A percentile compares a stretch with the other conserved stretches of the same genome.
Evolutionary conservation across 1,140 invertebrate species (phyloP).

Genomic region (Pollicipes pollicipes): DNA sequence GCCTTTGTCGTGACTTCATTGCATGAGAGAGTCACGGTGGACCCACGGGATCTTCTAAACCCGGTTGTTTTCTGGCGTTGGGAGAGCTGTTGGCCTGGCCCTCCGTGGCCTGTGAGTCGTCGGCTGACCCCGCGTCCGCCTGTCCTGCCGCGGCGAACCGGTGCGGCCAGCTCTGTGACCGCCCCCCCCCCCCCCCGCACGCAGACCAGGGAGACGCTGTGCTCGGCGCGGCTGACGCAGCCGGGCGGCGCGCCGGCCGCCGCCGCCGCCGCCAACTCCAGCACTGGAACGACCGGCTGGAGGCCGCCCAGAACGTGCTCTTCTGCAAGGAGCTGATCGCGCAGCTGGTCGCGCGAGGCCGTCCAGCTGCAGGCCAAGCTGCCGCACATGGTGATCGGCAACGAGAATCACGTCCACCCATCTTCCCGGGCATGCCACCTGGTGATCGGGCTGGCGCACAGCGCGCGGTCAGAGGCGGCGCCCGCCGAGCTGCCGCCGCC

Average conservation of each 20-base stretch:
- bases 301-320: constrained; percentile 88
- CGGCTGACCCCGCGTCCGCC: too few species aligned
- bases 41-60: too few species aligned
- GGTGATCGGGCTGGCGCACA: constrained; percentile 40
- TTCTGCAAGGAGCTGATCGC: constrained; percentile 96
- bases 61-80: too few species aligned
- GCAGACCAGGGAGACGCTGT: background rate
- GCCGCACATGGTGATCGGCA: constrained; percentile 89
- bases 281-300: constrained; percentile 86
- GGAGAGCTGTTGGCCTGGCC: too few species aligned
- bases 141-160: background rate
- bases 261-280: constrained; percentile 45
- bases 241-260: constrained; percentile 7
- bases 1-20: too few species aligned
- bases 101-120: too few species aligned
- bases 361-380: constrained; percentile 79
- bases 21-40: too few species aligned
- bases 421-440: constrained; percentile 79
- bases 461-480: constrained; percentile 24
- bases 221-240: background rate
- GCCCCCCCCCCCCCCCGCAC: constrained; percentile 11
- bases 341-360: constrained; percentile 80
- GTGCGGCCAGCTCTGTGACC: too few species aligned
- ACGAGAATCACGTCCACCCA: constrained; percentile 90
- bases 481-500: background rate